Percentiles rank a stretch among this genome's conserved stretches.
phyloP scores from a whole-genome alignment of 2,797 vertebrate species.

The Molossus alvarezi region DNA sequence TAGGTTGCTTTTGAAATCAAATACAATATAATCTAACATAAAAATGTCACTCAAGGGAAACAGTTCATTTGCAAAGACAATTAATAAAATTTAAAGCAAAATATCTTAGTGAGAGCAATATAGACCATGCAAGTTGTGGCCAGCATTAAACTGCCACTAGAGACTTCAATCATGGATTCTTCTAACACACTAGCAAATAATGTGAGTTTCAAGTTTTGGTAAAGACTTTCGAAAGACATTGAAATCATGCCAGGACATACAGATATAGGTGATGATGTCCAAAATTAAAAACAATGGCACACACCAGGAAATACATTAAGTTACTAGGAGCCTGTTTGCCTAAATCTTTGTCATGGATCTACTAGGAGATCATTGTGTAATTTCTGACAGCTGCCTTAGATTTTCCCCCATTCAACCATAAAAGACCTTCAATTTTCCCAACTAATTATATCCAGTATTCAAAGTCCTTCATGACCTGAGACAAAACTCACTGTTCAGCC shows the following conservation, averaged over 20 bases:
- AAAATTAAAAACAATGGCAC: neutral
- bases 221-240: neutral
- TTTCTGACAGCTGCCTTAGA: neutral
- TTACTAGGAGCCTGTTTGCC: neutral
- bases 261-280: neutral
- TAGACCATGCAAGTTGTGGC: neutral
- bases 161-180: neutral
- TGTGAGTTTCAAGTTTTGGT: neutral
- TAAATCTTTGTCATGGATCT: neutral
- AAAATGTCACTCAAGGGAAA: constrained; percentile 89
- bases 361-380: neutral
- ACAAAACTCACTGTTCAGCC: neutral
- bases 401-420: neutral
- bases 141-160: neutral
- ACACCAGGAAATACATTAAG: neutral
- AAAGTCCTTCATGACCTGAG: neutral
- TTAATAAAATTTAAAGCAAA: constrained; percentile 87
- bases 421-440: neutral
- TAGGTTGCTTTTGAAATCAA: constrained; percentile 91
- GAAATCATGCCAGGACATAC: neutral
- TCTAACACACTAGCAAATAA: neutral
- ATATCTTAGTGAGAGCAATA: constrained; percentile 56
- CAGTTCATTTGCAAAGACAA: constrained; percentile 87
- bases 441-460: neutral
- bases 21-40: constrained; percentile 90